Base-by-base conservation (phyloP, 2,888 invertebrate genomes). In the Amiota minor region DNA sequence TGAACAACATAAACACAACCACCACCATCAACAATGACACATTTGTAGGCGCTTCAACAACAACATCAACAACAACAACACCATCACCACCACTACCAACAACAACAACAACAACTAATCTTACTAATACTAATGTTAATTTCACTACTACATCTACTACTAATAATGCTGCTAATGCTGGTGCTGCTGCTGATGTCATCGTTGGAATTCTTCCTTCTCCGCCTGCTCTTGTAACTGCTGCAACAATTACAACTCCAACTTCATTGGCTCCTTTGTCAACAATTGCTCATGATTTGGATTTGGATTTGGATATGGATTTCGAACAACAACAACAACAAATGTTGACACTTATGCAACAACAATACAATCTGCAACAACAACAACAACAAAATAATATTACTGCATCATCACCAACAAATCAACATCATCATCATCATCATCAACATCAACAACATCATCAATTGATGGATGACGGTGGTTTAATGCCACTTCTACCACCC, bases 121-220 rank as follows among this genome's bases (percentile, higher is more conserved):
- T 85, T 80, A 86, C 80, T 80, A 81, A 87, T 87, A 83, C 87
- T 87, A 88, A 87, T 87, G 80, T 79, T 74, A 86, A 86, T 87
- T 87, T 87, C 82, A 86, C 85, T 83, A 86, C 85, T 82, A 67
- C 67, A 67, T 67, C 67, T 67, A 84, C 85, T 84, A 87, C 87
- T 87, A 87, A 87, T 76, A 86, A 86, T 83, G 86, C 85, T 86
- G 82, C 86, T 78, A 74, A 75, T 61, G 50, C 68, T 35, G 45
- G 70, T 71, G 23, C 68, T 67, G 64, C 71, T 72, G 78, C 76
- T 75, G 78, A 65, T 49, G 45, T 47, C 23, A 56, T 56, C 74
- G 47, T 16, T 69, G 69, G 75, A 59, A 67, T 70, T 59, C 55
- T 80, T 70, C 73, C 76, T 62, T 20, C 72, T 50, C n/a, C 53